Evolutionary conservation across 2,888 invertebrate genomes (phyloP).

Genomic region (Lepidochrysops patricia): DNA sequence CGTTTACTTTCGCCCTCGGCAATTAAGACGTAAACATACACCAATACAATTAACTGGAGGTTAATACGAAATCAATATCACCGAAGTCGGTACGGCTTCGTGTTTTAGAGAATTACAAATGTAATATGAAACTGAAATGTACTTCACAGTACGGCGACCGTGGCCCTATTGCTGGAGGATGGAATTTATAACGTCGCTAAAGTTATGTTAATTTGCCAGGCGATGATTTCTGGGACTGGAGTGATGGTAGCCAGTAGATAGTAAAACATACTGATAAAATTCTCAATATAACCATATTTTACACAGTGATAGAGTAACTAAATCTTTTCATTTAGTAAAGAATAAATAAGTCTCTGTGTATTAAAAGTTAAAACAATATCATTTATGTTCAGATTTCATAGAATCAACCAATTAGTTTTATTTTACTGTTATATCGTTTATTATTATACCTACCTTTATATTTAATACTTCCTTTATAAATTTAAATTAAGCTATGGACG

Average conservation of each 20-base stretch:
- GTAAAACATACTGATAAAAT: too few species aligned
- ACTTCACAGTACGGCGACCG: background rate
- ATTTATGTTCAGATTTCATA: background rate
- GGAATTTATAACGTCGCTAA: too few species aligned
- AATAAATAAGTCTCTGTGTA: too few species aligned
- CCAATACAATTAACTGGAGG: slow-evolving; percentile 23
- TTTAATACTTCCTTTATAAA: background rate
- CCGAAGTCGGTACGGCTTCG: slow-evolving; percentile 22
- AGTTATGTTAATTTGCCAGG: too few species aligned
- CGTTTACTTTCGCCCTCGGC: background rate
- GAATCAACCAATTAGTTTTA: background rate
- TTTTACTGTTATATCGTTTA: background rate
- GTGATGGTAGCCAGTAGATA: too few species aligned
- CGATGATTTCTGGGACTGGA: too few species aligned
- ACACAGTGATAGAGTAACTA: too few species aligned
- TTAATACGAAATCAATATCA: slow-evolving; percentile 26
- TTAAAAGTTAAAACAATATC: too few species aligned
- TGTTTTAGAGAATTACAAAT: slow-evolving; percentile 16
- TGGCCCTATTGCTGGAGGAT: too few species aligned
- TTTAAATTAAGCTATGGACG: background rate
- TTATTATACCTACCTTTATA: background rate
- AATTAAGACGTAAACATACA: slow-evolving; percentile 16
- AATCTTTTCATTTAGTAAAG: too few species aligned
- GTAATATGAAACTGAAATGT: background rate
- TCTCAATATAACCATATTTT: too few species aligned